Base-by-base conservation (phyloP, 2,113 vertebrate genomes). In the Rhinogobius similis region DNA sequence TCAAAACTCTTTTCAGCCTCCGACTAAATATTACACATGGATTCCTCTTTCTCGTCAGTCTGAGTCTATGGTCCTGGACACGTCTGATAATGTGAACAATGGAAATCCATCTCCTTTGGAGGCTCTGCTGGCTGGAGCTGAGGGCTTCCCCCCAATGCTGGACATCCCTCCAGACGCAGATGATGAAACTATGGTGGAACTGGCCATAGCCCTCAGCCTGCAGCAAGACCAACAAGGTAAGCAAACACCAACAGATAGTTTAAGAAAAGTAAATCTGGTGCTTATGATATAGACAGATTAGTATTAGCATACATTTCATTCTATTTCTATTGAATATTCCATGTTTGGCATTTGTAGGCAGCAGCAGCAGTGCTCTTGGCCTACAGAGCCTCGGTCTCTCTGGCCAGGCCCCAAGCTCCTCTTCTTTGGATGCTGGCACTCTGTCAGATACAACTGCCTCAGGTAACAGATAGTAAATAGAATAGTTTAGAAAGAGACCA, bases 371-470 rank as follows among this genome's bases (percentile, higher is more conserved):
- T 83, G 96, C 96, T 44, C 95, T 99, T 62, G 96, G 96, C 56
- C 94, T 99, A 72, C 98, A 99, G 93, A 99, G 98, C 81, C 79
- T 90, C 67, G 98, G 97, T 2, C 91, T 99, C 44, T 99, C 98
- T 16, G 98, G 97, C 68, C 98, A 99, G 77, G 97, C 97, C 52
- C 97, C 97, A 85, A 99, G 98, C 89, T 99, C 98, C 66, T 99
- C 98, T 53, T 98, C 97, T 23, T 93, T 99, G 32, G 98, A 99
- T 26, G 98, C 98, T 0, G 98, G 98, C 72, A 99, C 98, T 0
- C 94, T 99, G 62, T 99, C 98, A 4, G 98, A 99, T 90, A 99
- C 98, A 63, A 99, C 98, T 20, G 98, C 98, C 88, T 99, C 98
- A 97, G 98, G 98, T 99, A 97, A 95, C 87, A 92, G 48, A 77